Evolutionary conservation across 2,113 vertebrate genomes (phyloP), one percentile per base, ranked within the genome.

Genomic region (Puma concolor): DNA sequence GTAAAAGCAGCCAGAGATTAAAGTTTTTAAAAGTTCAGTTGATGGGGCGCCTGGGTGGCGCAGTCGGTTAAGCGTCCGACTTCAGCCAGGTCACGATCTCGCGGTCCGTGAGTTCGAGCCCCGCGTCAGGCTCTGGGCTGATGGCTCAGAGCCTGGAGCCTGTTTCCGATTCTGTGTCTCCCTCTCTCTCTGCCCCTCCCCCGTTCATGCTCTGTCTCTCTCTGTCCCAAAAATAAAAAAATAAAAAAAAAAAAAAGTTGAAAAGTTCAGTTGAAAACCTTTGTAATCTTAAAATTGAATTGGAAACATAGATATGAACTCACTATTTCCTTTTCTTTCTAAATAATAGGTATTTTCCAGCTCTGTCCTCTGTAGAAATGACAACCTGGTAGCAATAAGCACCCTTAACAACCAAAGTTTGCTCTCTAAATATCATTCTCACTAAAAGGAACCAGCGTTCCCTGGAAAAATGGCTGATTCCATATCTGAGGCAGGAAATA

Each of bases 291-390:
- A 44, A 85, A 95, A 19, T 16, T 60, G 5, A 64, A 88, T 66
- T 88, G 14, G n/a, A 86, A 89, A 48, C 41, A 92, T 36, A 33
- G 85, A 41, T 52, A 44, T 67, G 25, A 71, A 89, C 27, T 52
- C 48, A n/a, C 19, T 38, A 29, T 10, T 92, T 85, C 44, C 63
- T 81, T 95, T 81, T 91, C 60, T 94, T 82, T 84, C 2, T 57
- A 15, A 82, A 88, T 23, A 52, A 52, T 50, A n/a, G 4, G 36
- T 90, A 67, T 69, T 76, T 90, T 93, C 36, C 17, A 86, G 54
- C 14, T 90, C 71, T 89, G 15, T 93, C 44, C n/a, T 95, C 54
- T 93, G 77, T 60, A 84, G 69, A 95, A 67, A 95, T 95, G 63
- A 74, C 33, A 79, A 21, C 17, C 36, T 14, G 64, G 14, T 44